Evolutionary conservation across 2,888 invertebrate species (phyloP).

Genomic region (Drepanosiphum platanoidis): DNA sequence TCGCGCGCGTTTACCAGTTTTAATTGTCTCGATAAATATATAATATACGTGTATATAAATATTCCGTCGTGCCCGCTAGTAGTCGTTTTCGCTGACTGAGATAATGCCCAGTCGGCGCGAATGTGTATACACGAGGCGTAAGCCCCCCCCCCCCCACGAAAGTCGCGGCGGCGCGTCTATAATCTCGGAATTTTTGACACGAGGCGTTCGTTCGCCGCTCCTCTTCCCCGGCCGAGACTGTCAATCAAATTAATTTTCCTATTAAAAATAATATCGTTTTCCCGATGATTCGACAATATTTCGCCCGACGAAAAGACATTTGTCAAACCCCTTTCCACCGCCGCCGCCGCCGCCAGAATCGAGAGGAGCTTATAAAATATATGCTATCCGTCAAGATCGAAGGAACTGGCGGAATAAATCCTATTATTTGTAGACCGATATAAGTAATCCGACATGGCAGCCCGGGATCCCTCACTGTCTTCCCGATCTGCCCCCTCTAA

Average conservation of each 20-base stretch:
- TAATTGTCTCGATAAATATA: slow-evolving; percentile 5
- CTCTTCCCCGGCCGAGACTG: not conserved
- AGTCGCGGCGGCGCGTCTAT: not conserved
- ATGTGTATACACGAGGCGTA: not conserved
- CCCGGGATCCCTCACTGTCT: slow-evolving; percentile 19
- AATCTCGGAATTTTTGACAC: slow-evolving; percentile 36
- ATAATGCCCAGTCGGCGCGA: slow-evolving; percentile 2
- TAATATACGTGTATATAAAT: not conserved
- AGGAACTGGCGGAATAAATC: slow-evolving; percentile 55
- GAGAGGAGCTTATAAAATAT: slow-evolving; percentile 40
- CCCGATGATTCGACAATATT: slow-evolving; percentile 47
- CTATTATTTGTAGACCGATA: slow-evolving; percentile 62
- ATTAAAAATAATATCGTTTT: slow-evolving; percentile 54
- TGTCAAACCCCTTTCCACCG: slow-evolving; percentile 14
- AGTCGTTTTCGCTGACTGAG: slow-evolving; percentile 3
- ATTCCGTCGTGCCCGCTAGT: not conserved
- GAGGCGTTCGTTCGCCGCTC: too few relatives aligned
- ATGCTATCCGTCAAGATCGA: slow-evolving; percentile 59
- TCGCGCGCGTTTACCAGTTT: not conserved
- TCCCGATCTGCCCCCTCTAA: not conserved
- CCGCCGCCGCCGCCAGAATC: not conserved
- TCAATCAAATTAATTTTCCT: slow-evolving; percentile 56
- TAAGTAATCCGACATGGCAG: slow-evolving; percentile 59
- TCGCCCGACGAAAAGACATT: slow-evolving; percentile 16
- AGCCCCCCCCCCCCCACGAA: too few relatives aligned